phyloP scores from a whole-genome alignment of 2,797 vertebrate species.

The Phrynocephalus vlangalii region DNA sequence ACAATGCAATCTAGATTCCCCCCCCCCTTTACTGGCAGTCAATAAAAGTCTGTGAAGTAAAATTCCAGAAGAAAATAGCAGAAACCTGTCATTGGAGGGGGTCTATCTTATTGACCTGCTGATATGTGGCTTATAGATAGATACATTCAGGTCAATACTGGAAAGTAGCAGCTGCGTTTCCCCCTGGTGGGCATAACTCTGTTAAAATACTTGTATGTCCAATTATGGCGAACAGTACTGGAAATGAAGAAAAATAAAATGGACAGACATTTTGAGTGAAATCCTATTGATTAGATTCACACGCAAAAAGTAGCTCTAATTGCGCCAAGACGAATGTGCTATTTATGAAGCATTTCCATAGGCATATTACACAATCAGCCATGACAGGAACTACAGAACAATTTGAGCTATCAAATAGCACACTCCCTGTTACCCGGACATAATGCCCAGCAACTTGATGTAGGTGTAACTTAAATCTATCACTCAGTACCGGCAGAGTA shows the following conservation, averaged over 20 bases:
- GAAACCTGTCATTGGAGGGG: background rate
- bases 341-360: too few relatives aligned
- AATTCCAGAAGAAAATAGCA: conserved; percentile 32
- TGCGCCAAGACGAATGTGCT: too few relatives aligned
- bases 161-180: background rate
- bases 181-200: background rate
- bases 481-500: background rate
- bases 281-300: too few relatives aligned
- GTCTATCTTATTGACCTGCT: fast-evolving
- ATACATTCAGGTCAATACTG: background rate
- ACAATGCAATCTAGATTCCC: conserved; percentile 54
- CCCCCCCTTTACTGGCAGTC: conserved; percentile 23
- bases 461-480: conserved; percentile 26
- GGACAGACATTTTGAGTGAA: fast-evolving
- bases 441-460: too few relatives aligned
- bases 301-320: too few relatives aligned
- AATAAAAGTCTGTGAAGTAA: conserved; percentile 30
- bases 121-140: background rate
- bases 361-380: too few relatives aligned
- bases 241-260: background rate
- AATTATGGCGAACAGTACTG: background rate
- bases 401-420: too few relatives aligned
- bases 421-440: too few relatives aligned
- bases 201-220: background rate
- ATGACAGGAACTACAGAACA: too few relatives aligned